Conservation (phyloP, 2,888 invertebrate species). For the Meteorus cinctellus region DNA sequence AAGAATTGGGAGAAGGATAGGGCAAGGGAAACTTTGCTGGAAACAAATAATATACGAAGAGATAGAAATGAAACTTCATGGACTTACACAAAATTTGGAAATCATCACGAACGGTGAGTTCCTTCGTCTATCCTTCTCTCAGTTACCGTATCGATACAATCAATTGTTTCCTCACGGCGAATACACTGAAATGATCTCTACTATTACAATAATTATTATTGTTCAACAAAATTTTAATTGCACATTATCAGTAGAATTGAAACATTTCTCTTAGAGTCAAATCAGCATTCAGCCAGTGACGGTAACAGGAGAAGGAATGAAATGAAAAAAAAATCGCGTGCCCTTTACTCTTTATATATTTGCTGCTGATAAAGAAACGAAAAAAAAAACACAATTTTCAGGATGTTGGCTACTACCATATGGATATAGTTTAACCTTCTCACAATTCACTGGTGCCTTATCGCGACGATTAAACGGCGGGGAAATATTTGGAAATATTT, state of each 20-base stretch:
- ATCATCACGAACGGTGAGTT: conserved; percentile 69
- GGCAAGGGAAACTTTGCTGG: conserved; percentile 61
- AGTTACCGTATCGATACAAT: conserved; percentile 58
- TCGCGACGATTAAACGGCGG: neutral
- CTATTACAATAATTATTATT: neutral
- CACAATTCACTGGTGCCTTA: conserved; percentile 27
- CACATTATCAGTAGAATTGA: conserved; percentile 12
- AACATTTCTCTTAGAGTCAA: conserved; percentile 41
- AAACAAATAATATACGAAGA: conserved; percentile 53
- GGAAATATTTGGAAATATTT: neutral
- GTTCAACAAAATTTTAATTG: neutral
- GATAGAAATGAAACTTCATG: conserved; percentile 56
- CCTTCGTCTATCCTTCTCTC: conserved; percentile 73
- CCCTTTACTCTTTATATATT: conserved; percentile 1
- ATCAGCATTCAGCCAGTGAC: conserved; percentile 53
- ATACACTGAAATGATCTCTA: conserved; percentile 51
- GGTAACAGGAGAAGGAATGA: conserved; percentile 61
- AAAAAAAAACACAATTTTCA: conserved; percentile 53
- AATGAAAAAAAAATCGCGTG: conserved; percentile 22
- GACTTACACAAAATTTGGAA: conserved; percentile 58
- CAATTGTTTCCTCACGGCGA: conserved; percentile 32
- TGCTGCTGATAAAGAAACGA: neutral
- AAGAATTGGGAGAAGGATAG: conserved; percentile 71
- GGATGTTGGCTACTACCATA: conserved; percentile 60
- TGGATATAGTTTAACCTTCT: conserved; percentile 44